Evolutionary conservation across 2,888 invertebrate genomes (phyloP).

Genomic region (Acronicta leporina): DNA sequence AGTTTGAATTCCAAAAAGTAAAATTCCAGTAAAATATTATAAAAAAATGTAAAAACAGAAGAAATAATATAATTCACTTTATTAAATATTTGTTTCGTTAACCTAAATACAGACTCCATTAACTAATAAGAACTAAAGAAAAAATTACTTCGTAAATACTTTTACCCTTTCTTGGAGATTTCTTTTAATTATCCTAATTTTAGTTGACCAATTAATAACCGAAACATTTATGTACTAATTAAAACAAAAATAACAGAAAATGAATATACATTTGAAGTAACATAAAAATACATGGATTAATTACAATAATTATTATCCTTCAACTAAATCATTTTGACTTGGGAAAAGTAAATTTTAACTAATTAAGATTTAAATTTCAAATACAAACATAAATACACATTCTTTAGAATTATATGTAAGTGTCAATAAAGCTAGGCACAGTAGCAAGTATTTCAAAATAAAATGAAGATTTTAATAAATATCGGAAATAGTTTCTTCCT

Average conservation of each 20-base stretch:
- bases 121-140: conserved; percentile 50
- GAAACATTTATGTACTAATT: conserved; percentile 22
- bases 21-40: too few species aligned
- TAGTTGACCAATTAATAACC: conserved; percentile 46
- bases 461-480: background rate
- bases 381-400: conserved; percentile 33
- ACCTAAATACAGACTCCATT: conserved; percentile 49
- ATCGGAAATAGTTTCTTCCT: too few species aligned
- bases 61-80: conserved; percentile 38
- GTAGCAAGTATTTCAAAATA: background rate
- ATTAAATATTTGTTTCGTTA: conserved; percentile 55
- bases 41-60: background rate
- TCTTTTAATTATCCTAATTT: conserved; percentile 42
- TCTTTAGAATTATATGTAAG: conserved; percentile 16
- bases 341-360: conserved; percentile 48
- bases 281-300: conserved; percentile 42
- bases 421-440: conserved; percentile 41
- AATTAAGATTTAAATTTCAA: conserved; percentile 33
- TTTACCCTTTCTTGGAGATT: conserved; percentile 44
- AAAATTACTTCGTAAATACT: conserved; percentile 41
- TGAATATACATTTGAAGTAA: conserved; percentile 48
- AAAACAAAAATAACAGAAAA: conserved; percentile 53
- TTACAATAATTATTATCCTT: conserved; percentile 34
- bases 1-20: too few species aligned
- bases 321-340: conserved; percentile 45